A percentile compares a stretch with the other conserved stretches of the same genome.
Evolutionary conservation across 2,113 vertebrate species (phyloP).

Genomic region (Bubo bubo): DNA sequence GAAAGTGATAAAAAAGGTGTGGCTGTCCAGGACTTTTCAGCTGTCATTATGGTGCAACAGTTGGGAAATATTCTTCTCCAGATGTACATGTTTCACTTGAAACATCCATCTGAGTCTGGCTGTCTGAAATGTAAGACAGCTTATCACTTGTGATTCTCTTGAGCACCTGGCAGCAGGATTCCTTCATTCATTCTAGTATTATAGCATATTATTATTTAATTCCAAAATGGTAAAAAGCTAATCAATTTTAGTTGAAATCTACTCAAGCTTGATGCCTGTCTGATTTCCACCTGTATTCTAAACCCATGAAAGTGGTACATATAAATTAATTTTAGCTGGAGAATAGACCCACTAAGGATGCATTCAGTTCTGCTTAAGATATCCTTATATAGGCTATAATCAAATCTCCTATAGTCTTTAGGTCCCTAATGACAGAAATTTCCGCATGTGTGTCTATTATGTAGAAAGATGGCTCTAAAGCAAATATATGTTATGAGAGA

Average conservation of each 20-base stretch:
- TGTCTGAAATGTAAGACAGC: not conserved
- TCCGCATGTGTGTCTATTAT: not conserved
- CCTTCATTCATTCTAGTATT: not conserved
- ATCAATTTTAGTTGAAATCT: not conserved
- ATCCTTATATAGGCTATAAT: not conserved
- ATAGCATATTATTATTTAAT: not conserved
- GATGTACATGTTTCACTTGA: not conserved
- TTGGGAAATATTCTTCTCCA: not conserved
- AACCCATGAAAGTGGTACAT: not conserved
- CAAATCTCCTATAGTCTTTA: not conserved
- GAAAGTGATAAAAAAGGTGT: not conserved
- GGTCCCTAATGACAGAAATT: not conserved
- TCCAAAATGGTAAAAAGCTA: not conserved
- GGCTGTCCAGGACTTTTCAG: not conserved
- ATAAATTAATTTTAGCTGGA: not conserved
- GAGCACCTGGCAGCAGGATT: not conserved
- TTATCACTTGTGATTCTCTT: not conserved
- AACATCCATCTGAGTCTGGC: not conserved
- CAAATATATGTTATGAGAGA: not conserved
- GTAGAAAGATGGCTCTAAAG: not conserved
- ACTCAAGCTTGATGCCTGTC: not conserved
- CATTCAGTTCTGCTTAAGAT: not conserved
- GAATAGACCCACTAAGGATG: not conserved
- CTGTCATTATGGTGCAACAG: not conserved
- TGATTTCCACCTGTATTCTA: not conserved